A percentile compares a stretch with the other conserved stretches of the same genome.
phyloP scores from a whole-genome alignment of 2,888 invertebrate species.

The Diarsia mendica region DNA sequence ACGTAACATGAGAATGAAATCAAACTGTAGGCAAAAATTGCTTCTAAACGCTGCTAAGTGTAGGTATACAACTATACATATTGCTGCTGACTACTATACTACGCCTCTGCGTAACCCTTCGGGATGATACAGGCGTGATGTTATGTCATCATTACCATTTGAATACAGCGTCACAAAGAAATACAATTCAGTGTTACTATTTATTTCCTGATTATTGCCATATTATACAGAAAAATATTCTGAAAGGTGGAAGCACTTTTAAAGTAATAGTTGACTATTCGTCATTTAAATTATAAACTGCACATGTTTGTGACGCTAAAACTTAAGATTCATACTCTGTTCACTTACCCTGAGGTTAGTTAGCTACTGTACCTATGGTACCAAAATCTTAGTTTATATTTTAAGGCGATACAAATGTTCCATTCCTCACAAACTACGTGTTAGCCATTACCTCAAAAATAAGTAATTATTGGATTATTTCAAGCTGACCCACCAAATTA shows the following conservation, averaged over 20 bases:
- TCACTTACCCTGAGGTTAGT: neutral
- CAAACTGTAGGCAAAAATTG: too few relatives aligned
- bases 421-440: neutral
- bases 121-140: neutral
- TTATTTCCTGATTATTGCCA: conserved; percentile 26
- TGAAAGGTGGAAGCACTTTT: conserved; percentile 26
- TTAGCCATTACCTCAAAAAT: neutral
- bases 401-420: conserved; percentile 26
- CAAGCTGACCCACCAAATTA: neutral
- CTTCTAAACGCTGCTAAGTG: too few relatives aligned
- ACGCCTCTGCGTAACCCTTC: neutral
- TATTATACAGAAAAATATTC: conserved; percentile 8
- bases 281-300: too few relatives aligned
- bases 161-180: conserved; percentile 9
- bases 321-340: neutral
- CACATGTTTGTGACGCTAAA: conserved; percentile 10
- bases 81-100: neutral
- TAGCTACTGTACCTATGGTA: neutral
- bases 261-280: too few relatives aligned
- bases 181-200: neutral
- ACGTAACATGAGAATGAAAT: too few relatives aligned
- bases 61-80: too few relatives aligned
- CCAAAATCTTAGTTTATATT: conserved; percentile 31
- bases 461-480: neutral
- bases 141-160: neutral